These are phyloP conservation scores for Podarcis lilfordi DNA, from an alignment of 2,797 vertebrate genomes.

Conservation along the genomic window DNA sequence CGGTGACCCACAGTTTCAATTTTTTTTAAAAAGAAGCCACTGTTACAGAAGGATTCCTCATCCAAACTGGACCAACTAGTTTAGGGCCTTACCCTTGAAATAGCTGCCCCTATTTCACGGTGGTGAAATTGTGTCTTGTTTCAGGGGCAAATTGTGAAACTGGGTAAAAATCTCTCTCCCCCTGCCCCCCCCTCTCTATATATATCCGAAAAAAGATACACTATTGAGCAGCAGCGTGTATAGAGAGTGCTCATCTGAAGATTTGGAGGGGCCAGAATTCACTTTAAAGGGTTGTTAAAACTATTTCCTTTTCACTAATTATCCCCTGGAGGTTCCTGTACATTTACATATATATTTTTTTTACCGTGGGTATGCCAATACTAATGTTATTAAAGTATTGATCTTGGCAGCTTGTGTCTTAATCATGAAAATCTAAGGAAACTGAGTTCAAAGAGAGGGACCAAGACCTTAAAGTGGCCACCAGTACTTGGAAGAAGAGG, in stretches of 20 bases:
- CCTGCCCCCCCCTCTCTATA: no score
- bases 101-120: background rate
- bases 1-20: background rate
- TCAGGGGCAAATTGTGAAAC: background rate
- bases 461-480: background rate
- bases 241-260: background rate
- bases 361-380: background rate
- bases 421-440: background rate
- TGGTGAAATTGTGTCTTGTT: background rate
- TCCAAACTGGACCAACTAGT: background rate
- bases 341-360: background rate
- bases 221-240: background rate
- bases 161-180: no score
- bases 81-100: background rate
- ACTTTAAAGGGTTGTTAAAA: background rate
- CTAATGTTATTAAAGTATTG: background rate
- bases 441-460: background rate
- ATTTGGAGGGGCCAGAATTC: background rate
- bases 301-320: slow-evolving; percentile 4
- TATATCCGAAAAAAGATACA: background rate
- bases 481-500: background rate
- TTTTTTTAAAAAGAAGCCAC: background rate
- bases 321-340: background rate
- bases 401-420: background rate
- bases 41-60: background rate